Conservation (phyloP, 2,797 vertebrate species). For the Sus cebifrons region DNA sequence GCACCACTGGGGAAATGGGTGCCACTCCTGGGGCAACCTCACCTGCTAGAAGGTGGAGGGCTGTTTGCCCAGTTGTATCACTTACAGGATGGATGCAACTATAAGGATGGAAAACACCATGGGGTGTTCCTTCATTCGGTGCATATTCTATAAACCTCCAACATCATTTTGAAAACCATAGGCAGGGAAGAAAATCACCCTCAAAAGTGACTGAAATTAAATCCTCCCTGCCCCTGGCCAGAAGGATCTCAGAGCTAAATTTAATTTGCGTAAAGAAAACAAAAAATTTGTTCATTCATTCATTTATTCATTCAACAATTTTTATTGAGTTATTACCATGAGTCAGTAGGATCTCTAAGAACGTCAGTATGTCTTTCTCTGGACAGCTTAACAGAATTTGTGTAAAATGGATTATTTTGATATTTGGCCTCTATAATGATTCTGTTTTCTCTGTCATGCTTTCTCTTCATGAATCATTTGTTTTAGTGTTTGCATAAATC, state of each 20-base stretch:
- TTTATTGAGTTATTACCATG: neutral
- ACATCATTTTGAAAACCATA: constrained; percentile 18
- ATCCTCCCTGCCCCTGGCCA: neutral
- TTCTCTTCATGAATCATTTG: constrained; percentile 29
- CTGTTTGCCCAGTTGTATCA: neutral
- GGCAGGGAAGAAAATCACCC: constrained; percentile 38
- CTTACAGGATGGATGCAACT: neutral
- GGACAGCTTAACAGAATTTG: constrained; percentile 46
- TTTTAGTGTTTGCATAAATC: constrained; percentile 3
- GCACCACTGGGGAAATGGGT: no score
- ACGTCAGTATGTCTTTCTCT: neutral
- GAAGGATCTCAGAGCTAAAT: constrained; percentile 31
- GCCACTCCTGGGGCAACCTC: neutral
- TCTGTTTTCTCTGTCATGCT: constrained; percentile 42
- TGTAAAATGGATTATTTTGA: constrained; percentile 54
- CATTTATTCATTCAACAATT: constrained; percentile 42
- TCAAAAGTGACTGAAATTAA: constrained; percentile 33
- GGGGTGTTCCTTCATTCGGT: neutral
- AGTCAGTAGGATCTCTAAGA: neutral
- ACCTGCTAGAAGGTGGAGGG: neutral
- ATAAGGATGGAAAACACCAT: neutral
- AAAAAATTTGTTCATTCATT: neutral
- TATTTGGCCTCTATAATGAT: neutral
- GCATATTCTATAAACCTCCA: neutral
- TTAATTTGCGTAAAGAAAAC: constrained; percentile 57